Base-by-base conservation (phyloP, 2,797 vertebrate genomes). In the Choloepus didactylus region DNA sequence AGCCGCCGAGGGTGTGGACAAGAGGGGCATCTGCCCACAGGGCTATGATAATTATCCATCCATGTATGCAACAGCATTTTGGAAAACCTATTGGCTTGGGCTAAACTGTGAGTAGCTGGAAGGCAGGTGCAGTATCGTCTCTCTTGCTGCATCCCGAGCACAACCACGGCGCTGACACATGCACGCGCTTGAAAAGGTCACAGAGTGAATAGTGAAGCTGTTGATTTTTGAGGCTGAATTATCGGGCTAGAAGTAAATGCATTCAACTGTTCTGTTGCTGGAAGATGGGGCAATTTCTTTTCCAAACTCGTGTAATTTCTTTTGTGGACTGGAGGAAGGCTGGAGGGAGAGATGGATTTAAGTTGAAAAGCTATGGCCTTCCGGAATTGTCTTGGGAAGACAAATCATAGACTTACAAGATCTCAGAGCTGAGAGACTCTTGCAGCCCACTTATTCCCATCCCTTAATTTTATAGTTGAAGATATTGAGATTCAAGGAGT, bases 401-500 rank as follows among this genome's bases (percentile, higher is more conserved):
- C 44, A 83, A 62, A 94, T 38, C 56, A 51, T n/a, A 86, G 44
- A 94, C 77, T 41, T 90, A 38, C 23, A 81, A 85, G 35, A 51
- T 73, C 21, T 77, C 44, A 60, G 51, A 56, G 60, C 41, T 4
- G 46, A 46, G 64, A 85, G 35, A 72, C 41, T 64, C 79, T 87
- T 41, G 81, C 19, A 85, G 15, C 18, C 29, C 31, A 35, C 83
- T 44, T 76, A 41, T 69, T n/a, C 27, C 14, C 21, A 23, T 72
- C 38, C 38, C 56, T 93, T 87, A n/a, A 76, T 76, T 95, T 75
- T 93, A 38, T 38, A 76, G 51, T 69, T 88, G 51, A 87, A 86
- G 70, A 94, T 72, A 85, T 0, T 1, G 15, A 95, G 69, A 82
- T 95, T 95, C 25, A 75, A 35, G 84, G 79, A 35, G 31, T 80